Evolutionary conservation across 2,888 invertebrate species (phyloP).

Genomic region (Melipona bicolor): DNA sequence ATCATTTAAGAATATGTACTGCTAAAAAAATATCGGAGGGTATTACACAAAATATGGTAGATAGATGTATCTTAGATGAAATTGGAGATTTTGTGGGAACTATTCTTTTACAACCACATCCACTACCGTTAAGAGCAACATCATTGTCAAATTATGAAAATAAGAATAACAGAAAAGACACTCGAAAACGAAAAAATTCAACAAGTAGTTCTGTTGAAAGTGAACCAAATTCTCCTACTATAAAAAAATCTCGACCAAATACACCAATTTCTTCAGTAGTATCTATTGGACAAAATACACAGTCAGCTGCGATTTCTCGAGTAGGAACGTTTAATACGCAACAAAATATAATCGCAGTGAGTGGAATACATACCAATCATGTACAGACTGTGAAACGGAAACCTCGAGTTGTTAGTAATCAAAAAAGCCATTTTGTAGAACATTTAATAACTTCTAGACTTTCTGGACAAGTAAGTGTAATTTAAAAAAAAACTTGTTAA

Average conservation of each 20-base stretch:
- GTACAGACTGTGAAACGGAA: slow-evolving; percentile 72
- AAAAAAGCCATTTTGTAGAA: slow-evolving; percentile 75
- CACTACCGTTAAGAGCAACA: slow-evolving; percentile 84
- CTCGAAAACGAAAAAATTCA: slow-evolving; percentile 85
- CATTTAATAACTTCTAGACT: slow-evolving; percentile 73
- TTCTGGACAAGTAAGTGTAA: slow-evolving; percentile 71
- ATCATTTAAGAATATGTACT: slow-evolving; percentile 89
- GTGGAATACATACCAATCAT: slow-evolving; percentile 64
- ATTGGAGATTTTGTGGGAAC: slow-evolving; percentile 88
- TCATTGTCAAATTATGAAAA: slow-evolving; percentile 69
- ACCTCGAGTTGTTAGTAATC: slow-evolving; percentile 70
- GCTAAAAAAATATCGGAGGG: slow-evolving; percentile 90
- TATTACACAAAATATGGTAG: slow-evolving; percentile 92
- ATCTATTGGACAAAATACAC: slow-evolving; percentile 46
- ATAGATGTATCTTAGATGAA: slow-evolving; percentile 90
- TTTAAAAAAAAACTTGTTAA: background rate
- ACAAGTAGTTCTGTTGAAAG: slow-evolving; percentile 85
- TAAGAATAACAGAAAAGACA: slow-evolving; percentile 78
- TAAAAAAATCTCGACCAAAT: slow-evolving; percentile 82
- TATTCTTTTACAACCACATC: slow-evolving; percentile 86
- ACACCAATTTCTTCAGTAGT: slow-evolving; percentile 74
- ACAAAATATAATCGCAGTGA: slow-evolving; percentile 58
- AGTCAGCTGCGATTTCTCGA: slow-evolving; percentile 48
- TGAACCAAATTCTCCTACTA: slow-evolving; percentile 85
- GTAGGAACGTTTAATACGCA: slow-evolving; percentile 63